phyloP scores from a whole-genome alignment of 1,140 invertebrate species.

The Zelostemma sp. region DNA sequence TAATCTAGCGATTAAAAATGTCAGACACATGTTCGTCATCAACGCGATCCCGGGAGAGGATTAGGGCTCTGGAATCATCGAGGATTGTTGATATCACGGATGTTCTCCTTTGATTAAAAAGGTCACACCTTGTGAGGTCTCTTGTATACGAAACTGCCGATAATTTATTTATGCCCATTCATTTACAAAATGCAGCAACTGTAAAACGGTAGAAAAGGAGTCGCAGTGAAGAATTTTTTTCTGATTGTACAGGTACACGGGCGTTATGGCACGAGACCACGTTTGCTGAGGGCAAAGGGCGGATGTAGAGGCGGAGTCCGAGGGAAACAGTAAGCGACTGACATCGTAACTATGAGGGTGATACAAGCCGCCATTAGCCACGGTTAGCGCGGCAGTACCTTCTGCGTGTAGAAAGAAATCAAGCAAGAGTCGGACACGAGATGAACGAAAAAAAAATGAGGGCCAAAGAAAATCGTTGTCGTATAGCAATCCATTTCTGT shows the following conservation, averaged over 20 bases:
- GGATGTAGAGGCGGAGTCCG: conserved; percentile 58
- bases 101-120: conserved; percentile 24
- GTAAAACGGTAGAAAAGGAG: no score
- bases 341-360: conserved; percentile 50
- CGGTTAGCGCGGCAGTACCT: conserved; percentile 36
- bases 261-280: conserved; percentile 41
- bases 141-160: no score
- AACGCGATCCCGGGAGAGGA: conserved; percentile 52
- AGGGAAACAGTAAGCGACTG: conserved; percentile 48
- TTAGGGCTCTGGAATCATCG: conserved; percentile 53
- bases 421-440: no score
- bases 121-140: conserved; percentile 33
- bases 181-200: no score
- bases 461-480: no score
- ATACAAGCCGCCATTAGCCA: conserved; percentile 59
- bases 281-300: conserved; percentile 51
- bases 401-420: conserved; percentile 16
- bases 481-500: no score
- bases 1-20: conserved; percentile 69
- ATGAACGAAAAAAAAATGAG: no score
- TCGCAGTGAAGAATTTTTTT: no score
- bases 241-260: conserved; percentile 29
- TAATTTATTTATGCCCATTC: no score
- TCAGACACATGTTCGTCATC: conserved; percentile 67
- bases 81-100: conserved; percentile 37